Base-by-base conservation (phyloP, 2,113 vertebrate species). In the Equus quagga region DNA sequence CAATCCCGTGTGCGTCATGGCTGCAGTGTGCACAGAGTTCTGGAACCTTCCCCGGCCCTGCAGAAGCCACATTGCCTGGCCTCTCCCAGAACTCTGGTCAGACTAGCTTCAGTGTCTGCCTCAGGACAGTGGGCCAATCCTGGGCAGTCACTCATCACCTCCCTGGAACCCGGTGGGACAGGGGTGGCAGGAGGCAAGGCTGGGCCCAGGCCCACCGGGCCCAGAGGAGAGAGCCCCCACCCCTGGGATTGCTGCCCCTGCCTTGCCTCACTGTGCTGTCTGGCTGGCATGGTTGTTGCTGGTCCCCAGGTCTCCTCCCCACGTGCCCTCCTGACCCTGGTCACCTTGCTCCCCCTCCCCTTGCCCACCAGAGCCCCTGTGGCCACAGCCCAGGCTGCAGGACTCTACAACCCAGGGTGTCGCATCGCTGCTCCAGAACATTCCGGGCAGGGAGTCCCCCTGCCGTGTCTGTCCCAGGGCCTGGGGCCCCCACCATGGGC, bases 1-100 rank as follows among this genome's bases (percentile, higher is more conserved):
- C 12, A 0, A 15, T 31, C 60, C 18, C 3, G 2, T 6, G 8
- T 13, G 33, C 46, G 2, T 36, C n/a, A 3, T 75, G 14, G 31
- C 67, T 73, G 54, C 54, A 14, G 4, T 19, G 10, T 60, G 36
- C 21, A 3, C 41, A 44, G 51, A 14, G 67, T 31, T 62, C 31
- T 92, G 28, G 54, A 24, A 62, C 19, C 73, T 8, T 60, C 33
- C 23, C 1, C 0, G 23, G 60, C 4, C 41, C 5, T 36, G 46
- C 9, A 33, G 64, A 54, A 33, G 46, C 44, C 5, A 12, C 56
- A 3, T 14, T 51, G 41, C 31, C 54, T 62, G 28, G 36, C 41
- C 28, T n/a, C 5, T 78, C n/a, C 62, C 2, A 3, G 14, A 62
- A 67, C 82, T 10, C 36, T 41, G 31, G 67, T 83, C 54, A 36